Base-by-base conservation (phyloP, 2,888 invertebrate species). In the Drosophila niveifrons region DNA sequence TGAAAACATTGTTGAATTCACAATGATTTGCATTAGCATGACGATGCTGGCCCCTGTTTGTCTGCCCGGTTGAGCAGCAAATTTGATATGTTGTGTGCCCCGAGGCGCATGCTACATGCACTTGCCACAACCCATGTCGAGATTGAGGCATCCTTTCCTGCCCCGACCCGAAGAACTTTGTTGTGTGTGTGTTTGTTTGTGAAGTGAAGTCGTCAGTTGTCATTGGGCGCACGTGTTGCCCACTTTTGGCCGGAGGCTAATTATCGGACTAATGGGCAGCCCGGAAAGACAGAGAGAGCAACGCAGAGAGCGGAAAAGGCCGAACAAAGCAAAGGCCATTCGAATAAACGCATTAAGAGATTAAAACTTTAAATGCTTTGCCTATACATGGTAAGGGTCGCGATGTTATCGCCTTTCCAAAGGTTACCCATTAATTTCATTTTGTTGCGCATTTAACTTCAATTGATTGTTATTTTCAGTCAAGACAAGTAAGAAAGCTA, bases 311-410 rank as follows among this genome's bases (percentile, higher is more conserved):
- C 23, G 23, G 23, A 23, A 57, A 36, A 55, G 43, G 62, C 62
- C 44, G n/a, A 43, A 56, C 41, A 43, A 55, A 57, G 61, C 70
- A 64, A 52, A 58, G 23, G 55, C 41, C 61, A 70, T 73, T 69
- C 53, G 17, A 44, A 59, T 69, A 73, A 76, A 73, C 68, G 78
- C 56, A 46, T 64, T 56, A 65, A 63, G 64, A 72, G 82, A 76
- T 81, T 87, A 70, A 79, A 78, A 88, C 69, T 82, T 84, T 73
- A 73, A 75, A 72, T 73, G 43, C 50, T 58, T 61, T 52, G 68
- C 55, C 70, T 44, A 78, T 58, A 68, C 76, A 58, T 58, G 63
- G 18, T 36, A 47, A 50, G 62, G 46, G 18, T 62, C 41, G 48
- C 18, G 44, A 43, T 53, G n/a, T 55, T 66, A 56, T 78, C 58